These are phyloP conservation scores for Percina caprodes DNA, from an alignment of 2,113 vertebrate genomes.

Conservation along the genomic window DNA sequence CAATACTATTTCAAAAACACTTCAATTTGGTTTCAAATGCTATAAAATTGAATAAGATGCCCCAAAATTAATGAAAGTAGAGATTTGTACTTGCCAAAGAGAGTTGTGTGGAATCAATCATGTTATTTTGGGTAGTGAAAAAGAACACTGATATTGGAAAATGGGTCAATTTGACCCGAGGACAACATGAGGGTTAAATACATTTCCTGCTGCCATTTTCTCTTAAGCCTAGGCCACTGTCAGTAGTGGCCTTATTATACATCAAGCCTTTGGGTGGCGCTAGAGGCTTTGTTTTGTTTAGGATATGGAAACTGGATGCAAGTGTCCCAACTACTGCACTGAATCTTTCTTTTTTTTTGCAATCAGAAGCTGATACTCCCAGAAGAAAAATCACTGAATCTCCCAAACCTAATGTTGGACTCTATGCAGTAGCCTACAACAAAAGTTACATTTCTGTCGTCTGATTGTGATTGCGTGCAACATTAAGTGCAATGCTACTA, in stretches of 20 bases:
- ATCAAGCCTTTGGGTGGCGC: slow-evolving; percentile 36
- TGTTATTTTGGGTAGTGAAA: too few relatives aligned
- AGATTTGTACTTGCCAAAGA: too few relatives aligned
- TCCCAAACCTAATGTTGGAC: neutral
- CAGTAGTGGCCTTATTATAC: neutral
- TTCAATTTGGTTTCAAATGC: too few relatives aligned
- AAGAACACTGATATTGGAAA: too few relatives aligned
- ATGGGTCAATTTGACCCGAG: too few relatives aligned
- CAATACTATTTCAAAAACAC: too few relatives aligned
- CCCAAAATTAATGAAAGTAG: too few relatives aligned
- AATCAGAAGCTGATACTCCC: neutral
- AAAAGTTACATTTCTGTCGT: neutral
- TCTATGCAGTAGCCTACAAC: neutral
- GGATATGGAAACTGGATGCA: neutral
- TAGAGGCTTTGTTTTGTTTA: slow-evolving; percentile 9
- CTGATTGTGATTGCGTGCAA: neutral
- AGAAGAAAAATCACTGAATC: neutral
- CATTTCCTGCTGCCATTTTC: neutral
- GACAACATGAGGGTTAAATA: too few relatives aligned
- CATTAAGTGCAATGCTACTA: neutral
- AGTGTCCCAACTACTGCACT: neutral
- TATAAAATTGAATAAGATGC: too few relatives aligned
- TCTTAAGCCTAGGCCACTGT: neutral
- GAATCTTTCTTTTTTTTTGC: neutral
- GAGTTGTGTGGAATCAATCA: too few relatives aligned